phyloP scores from a whole-genome alignment of 2,888 invertebrate species.

The Caenorhabditis sp. region DNA sequence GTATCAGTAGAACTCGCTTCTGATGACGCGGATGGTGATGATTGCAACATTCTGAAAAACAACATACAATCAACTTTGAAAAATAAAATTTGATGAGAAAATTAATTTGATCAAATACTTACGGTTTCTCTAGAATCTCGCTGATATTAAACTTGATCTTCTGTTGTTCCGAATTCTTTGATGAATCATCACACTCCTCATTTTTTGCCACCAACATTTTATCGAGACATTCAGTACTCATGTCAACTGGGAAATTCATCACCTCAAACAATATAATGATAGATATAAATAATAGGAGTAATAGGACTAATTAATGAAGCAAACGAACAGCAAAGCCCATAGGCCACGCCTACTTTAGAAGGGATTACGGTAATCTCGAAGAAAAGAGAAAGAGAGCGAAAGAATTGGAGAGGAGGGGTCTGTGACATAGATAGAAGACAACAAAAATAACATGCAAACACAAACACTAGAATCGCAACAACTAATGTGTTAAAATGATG shows the following conservation, averaged over 20 bases:
- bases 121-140: constrained; percentile 45
- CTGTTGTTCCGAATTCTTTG: constrained; percentile 2
- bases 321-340: constrained; percentile 2
- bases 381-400: constrained; percentile 9
- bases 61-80: too few relatives aligned
- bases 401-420: background rate
- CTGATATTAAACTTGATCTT: constrained; percentile 43
- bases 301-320: constrained; percentile 4
- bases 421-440: background rate
- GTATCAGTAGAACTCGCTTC: constrained; percentile 24
- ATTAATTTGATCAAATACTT: constrained; percentile 7
- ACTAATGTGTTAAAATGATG: constrained; percentile 39
- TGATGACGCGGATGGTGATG: constrained; percentile 54
- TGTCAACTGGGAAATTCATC: constrained; percentile 36
- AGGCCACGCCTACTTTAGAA: background rate
- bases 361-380: background rate
- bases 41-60: constrained; percentile 49
- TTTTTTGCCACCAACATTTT: constrained; percentile 17
- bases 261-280: background rate
- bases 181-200: constrained; percentile 11
- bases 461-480: too few relatives aligned
- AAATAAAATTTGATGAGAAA: too few relatives aligned
- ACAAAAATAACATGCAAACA: constrained; percentile 7
- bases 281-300: background rate
- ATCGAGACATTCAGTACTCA: constrained; percentile 38